These are phyloP conservation scores for Lingula anatina DNA, from an alignment of 2,888 invertebrate species.

Conservation along the genomic window DNA sequence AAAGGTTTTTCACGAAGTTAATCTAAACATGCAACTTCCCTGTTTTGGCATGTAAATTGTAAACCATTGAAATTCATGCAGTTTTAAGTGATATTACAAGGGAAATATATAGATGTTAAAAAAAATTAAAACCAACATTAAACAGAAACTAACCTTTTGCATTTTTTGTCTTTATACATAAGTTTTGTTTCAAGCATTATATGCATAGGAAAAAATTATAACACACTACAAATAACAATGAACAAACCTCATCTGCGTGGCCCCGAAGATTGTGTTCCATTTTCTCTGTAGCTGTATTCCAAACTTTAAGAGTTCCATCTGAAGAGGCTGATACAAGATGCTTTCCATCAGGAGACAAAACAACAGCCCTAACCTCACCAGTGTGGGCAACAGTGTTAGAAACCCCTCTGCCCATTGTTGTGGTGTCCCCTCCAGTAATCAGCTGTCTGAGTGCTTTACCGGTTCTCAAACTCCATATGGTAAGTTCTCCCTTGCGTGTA, in stretches of 20 bases:
- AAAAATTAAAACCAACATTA: too few species aligned
- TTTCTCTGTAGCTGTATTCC: slow-evolving; percentile 47
- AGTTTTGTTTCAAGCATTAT: too few species aligned
- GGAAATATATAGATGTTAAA: not conserved
- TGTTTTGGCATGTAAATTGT: too few species aligned
- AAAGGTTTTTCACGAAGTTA: too few species aligned
- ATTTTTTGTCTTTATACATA: too few species aligned
- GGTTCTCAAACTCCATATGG: slow-evolving; percentile 49
- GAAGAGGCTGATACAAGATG: slow-evolving; percentile 48
- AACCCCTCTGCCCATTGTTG: slow-evolving; percentile 4
- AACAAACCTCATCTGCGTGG: slow-evolving; percentile 50
- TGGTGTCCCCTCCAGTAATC: slow-evolving; percentile 24
- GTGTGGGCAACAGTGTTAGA: slow-evolving; percentile 30
- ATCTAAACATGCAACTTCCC: too few species aligned
- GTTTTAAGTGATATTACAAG: not conserved
- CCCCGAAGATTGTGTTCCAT: slow-evolving; percentile 42
- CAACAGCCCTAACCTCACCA: slow-evolving; percentile 45
- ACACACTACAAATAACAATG: too few species aligned
- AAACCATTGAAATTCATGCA: too few species aligned
- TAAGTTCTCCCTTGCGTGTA: slow-evolving; percentile 48
- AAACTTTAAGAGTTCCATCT: slow-evolving; percentile 48
- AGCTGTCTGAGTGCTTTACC: slow-evolving; percentile 44
- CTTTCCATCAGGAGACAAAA: slow-evolving; percentile 41
- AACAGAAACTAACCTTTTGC: too few species aligned
- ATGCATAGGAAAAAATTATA: too few species aligned